A percentile compares a stretch with the other conserved stretches of the same genome.
These are phyloP conservation scores for Syngnathus typhle DNA, from an alignment of 2,113 vertebrate species.

Conservation along the genomic window DNA sequence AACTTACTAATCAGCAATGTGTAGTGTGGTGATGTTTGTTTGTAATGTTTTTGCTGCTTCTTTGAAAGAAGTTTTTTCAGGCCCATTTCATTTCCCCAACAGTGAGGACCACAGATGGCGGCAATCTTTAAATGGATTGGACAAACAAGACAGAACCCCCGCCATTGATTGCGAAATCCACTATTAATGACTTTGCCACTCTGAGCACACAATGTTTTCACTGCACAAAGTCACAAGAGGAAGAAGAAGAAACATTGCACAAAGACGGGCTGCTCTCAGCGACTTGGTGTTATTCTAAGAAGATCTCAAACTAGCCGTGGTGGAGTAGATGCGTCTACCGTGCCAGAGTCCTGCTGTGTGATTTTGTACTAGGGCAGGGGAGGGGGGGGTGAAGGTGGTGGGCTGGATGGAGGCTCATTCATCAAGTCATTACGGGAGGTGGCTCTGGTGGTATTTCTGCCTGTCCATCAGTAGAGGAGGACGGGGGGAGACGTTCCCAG, in stretches of 20 bases:
- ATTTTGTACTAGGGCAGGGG: constrained; percentile 23
- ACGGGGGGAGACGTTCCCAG: constrained; percentile 46
- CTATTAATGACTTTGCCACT: constrained; percentile 55
- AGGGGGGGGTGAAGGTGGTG: constrained; percentile 13
- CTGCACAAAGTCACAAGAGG: constrained; percentile 29
- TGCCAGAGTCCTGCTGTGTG: constrained; percentile 16
- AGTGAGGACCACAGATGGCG: constrained; percentile 16
- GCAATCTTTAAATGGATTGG: constrained; percentile 47
- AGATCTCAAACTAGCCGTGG: neutral
- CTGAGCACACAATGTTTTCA: constrained; percentile 32
- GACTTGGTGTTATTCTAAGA: constrained; percentile 11
- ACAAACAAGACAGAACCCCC: constrained; percentile 51
- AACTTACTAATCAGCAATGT: neutral
- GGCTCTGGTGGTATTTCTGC: constrained; percentile 70
- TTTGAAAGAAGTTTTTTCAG: neutral
- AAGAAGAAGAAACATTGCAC: constrained; percentile 29
- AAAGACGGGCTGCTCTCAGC: constrained; percentile 8
- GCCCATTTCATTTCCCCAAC: neutral
- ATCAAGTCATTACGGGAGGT: constrained; percentile 74
- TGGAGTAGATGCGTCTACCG: constrained; percentile 16
- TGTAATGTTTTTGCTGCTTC: neutral
- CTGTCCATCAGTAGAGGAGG: constrained; percentile 49
- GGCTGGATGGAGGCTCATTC: constrained; percentile 68
- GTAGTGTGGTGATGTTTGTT: neutral
- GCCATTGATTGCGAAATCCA: constrained; percentile 62